phyloP scores from a whole-genome alignment of 2,797 vertebrate species.

The Austrolebias charrua region DNA sequence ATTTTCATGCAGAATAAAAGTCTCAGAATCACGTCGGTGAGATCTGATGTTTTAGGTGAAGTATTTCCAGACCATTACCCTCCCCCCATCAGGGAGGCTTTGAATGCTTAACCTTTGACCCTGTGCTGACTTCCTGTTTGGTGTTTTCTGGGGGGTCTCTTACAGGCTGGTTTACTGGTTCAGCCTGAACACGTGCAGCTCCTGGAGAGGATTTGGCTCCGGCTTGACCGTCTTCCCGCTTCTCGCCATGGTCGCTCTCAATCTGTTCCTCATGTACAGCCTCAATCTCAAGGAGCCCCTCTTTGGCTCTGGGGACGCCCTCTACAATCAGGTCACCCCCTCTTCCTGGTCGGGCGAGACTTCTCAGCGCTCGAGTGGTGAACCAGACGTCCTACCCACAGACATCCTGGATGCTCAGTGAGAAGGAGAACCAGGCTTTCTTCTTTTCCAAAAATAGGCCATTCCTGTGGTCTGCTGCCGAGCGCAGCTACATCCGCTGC shows the following conservation, averaged over 20 bases:
- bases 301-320: conserved; percentile 57
- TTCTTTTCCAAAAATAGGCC: conserved; percentile 76
- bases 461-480: conserved; percentile 78
- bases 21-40: too few relatives aligned
- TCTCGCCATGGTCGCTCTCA: conserved; percentile 74
- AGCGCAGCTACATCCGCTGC: conserved; percentile 71
- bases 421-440: conserved; percentile 65
- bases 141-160: conserved; percentile 3
- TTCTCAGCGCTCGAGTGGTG: conserved; percentile 64
- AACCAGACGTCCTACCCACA: conserved; percentile 65
- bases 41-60: too few relatives aligned
- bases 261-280: conserved; percentile 77
- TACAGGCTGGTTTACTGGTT: conserved; percentile 78
- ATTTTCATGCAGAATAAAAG: too few relatives aligned
- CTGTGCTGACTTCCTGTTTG: conserved; percentile 41
- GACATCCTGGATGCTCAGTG: conserved; percentile 70
- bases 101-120: conserved; percentile 24
- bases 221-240: conserved; percentile 79
- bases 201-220: conserved; percentile 79
- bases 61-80: too few relatives aligned
- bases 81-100: background rate
- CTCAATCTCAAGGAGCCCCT: conserved; percentile 67
- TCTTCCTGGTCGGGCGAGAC: conserved; percentile 61
- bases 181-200: conserved; percentile 70
- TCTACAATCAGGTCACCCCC: conserved; percentile 72